These are phyloP conservation scores for Sarcophilus harrisii DNA, from an alignment of 2,797 vertebrate species.

Conservation along the genomic window DNA sequence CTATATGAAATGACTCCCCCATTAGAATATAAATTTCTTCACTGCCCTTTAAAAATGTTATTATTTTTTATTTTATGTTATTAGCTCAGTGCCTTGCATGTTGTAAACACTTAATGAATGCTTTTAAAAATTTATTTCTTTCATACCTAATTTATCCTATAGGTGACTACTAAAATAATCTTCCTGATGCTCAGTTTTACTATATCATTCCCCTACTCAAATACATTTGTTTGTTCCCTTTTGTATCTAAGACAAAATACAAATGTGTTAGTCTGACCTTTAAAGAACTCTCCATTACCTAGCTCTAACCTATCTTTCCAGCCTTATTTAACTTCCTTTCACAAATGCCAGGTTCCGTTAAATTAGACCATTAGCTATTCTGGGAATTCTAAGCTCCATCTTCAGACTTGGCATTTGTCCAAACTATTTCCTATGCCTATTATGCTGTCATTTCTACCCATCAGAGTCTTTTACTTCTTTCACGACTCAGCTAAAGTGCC, in stretches of 20 bases:
- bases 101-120: background rate
- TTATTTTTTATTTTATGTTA: background rate
- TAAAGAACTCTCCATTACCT: background rate
- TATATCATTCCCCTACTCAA: background rate
- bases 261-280: background rate
- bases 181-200: background rate
- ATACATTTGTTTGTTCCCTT: background rate
- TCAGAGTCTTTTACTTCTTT: background rate
- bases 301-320: background rate
- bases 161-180: background rate
- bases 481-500: background rate
- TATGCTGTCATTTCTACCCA: background rate
- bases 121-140: background rate
- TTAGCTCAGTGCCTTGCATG: background rate
- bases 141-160: background rate
- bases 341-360: background rate
- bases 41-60: no score
- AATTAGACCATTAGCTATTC: background rate
- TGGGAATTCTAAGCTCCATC: background rate
- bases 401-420: background rate
- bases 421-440: background rate
- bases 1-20: no score
- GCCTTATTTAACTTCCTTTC: background rate
- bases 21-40: no score
- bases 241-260: background rate